phyloP scores from a whole-genome alignment of 2,113 vertebrate species.

The Noctilio leporinus region DNA sequence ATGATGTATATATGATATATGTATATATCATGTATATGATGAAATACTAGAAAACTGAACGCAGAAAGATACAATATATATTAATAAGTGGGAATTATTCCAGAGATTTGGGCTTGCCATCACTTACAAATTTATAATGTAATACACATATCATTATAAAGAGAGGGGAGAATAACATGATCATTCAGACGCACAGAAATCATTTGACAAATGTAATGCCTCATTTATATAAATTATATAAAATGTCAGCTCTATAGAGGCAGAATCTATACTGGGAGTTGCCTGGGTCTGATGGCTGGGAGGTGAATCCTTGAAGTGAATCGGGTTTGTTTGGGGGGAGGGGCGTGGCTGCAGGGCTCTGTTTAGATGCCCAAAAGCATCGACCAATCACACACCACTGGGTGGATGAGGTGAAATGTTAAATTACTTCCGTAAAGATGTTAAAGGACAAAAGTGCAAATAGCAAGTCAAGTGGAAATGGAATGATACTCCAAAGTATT shows the following conservation, averaged over 20 bases:
- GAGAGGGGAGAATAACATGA: not conserved
- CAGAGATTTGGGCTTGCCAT: not conserved
- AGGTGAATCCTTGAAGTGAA: rapidly evolving
- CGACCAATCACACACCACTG: not conserved
- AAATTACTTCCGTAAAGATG: not conserved
- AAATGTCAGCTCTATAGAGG: not conserved
- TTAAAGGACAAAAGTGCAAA: not conserved
- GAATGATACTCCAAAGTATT: not conserved
- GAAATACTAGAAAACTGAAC: not conserved
- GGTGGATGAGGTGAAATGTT: not conserved
- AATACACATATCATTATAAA: not conserved
- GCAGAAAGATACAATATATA: not conserved
- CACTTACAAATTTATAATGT: not conserved
- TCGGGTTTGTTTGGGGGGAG: too few relatives aligned
- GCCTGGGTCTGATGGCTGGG: rapidly evolving
- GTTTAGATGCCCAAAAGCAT: not conserved
- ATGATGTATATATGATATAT: too few relatives aligned
- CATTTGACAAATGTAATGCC: not conserved
- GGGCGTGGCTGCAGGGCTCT: not conserved
- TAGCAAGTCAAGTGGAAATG: not conserved
- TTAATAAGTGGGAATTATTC: not conserved
- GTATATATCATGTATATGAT: not conserved
- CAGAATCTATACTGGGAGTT: not conserved
- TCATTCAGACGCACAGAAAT: not conserved
- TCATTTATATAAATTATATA: not conserved